Conservation (phyloP, 2,888 invertebrate species). For the Arenicola marina region DNA sequence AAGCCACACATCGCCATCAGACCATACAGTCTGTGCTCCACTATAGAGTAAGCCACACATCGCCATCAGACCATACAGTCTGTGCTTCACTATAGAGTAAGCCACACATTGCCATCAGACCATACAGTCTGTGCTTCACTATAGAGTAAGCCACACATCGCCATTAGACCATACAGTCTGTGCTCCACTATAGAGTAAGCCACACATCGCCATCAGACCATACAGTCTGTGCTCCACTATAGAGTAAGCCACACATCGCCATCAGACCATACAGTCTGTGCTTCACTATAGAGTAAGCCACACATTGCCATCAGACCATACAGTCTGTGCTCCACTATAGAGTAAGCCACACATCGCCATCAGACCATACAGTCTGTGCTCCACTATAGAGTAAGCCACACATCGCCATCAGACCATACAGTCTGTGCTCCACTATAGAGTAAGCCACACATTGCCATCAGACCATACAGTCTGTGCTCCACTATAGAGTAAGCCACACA, state of each 20-base stretch:
- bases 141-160: conserved; percentile 25
- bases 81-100: conserved; percentile 27
- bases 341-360: conserved; percentile 23
- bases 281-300: conserved; percentile 25
- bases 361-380: conserved; percentile 24
- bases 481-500: conserved; percentile 25
- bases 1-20: conserved; percentile 18
- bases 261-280: conserved; percentile 24
- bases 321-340: conserved; percentile 22
- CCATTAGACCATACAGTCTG: conserved; percentile 23
- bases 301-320: conserved; percentile 23
- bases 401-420: conserved; percentile 22
- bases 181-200: conserved; percentile 27
- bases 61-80: conserved; percentile 21
- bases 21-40: conserved; percentile 23
- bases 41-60: conserved; percentile 26
- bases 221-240: conserved; percentile 23
- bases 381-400: conserved; percentile 25
- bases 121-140: conserved; percentile 22
- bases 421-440: conserved; percentile 25
- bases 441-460: conserved; percentile 20
- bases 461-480: conserved; percentile 24
- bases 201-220: conserved; percentile 19
- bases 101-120: conserved; percentile 19
- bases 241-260: conserved; percentile 23